Evolutionary conservation across 2,888 invertebrate genomes (phyloP).

Genomic region (Parochlus steinenii): DNA sequence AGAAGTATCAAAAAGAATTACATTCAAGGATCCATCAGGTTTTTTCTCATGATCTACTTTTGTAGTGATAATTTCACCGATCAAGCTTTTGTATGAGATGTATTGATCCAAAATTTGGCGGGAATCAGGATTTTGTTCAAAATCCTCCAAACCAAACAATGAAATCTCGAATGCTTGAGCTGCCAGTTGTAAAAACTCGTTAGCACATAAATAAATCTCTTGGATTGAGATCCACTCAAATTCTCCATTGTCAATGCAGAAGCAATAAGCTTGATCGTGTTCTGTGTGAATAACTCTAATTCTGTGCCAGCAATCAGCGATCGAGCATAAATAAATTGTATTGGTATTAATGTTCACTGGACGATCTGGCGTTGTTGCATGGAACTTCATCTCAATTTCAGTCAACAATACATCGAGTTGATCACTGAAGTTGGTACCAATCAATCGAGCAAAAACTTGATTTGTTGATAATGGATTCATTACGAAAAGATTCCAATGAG

Average conservation of each 20-base stretch:
- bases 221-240: slow-evolving; percentile 37
- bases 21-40: slow-evolving; percentile 25
- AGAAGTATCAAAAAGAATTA: slow-evolving; percentile 47
- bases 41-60: slow-evolving; percentile 19
- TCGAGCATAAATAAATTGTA: slow-evolving; percentile 28
- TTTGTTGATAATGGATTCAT: slow-evolving; percentile 42
- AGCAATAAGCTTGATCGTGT: slow-evolving; percentile 29
- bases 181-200: slow-evolving; percentile 45
- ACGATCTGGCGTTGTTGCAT: slow-evolving; percentile 21
- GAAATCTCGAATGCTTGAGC: slow-evolving; percentile 58
- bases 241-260: slow-evolving; percentile 60
- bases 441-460: slow-evolving; percentile 49
- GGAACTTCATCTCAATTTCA: slow-evolving; percentile 35
- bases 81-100: slow-evolving; percentile 37
- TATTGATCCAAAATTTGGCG: slow-evolving; percentile 25
- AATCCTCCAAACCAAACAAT: slow-evolving; percentile 52
- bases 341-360: slow-evolving; percentile 17
- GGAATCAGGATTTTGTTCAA: slow-evolving; percentile 30
- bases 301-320: slow-evolving; percentile 38
- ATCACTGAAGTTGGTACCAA: slow-evolving; percentile 43
- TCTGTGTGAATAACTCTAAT: slow-evolving; percentile 35
- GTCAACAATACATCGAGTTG: slow-evolving; percentile 33
- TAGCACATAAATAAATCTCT: slow-evolving; percentile 41
- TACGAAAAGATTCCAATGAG: slow-evolving; percentile 39
- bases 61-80: slow-evolving; percentile 35